Evolutionary conservation across 2,888 invertebrate genomes (phyloP), one percentile per base, ranked within the genome.

Genomic region (Anorthoa munda): DNA sequence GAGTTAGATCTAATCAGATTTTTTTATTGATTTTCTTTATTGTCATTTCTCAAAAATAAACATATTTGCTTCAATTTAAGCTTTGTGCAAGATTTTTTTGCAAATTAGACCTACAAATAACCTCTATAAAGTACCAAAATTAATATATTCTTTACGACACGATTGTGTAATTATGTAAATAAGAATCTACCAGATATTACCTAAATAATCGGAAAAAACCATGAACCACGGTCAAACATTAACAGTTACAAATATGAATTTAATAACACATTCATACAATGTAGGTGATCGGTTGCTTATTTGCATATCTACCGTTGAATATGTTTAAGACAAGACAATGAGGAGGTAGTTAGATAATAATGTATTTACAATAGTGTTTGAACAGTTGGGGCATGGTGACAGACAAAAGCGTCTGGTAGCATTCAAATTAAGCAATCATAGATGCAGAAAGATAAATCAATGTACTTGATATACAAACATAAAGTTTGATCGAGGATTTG

Each of bases 301-400:
- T 93, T 89, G 88, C 91, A 92, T 92, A 90, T 84, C 66, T 86
- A 84, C 69, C 83, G 88, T 91, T 90, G 87, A 89, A 89, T 88
- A 87, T 88, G 83, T 84, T 89, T 86, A 88, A 79, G 79, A 81
- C 63, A 81, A 90, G 82, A 93, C 92, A 92, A 93, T 92, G 61
- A 75, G 74, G 87, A 82, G 79, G 84, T 81, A 85, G 87, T 85
- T 87, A 89, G 77, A 88, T 89, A 81, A 88, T 74, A 68, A 77
- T 68, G n/a, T 74, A 74, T 88, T 88, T 87, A 87, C 85, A 87
- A 84, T 82, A 65, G 79, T 83, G 76, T 77, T 87, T 86, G 83
- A 87, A 83, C 82, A 89, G 86, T 82, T 87, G 84, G 23, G 78
- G 77, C 83, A 75, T 72, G 82, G 85, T 87, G 86, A 88, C 86